These are phyloP conservation scores for Meda fulgida DNA, from an alignment of 2,797 vertebrate genomes.

Conservation along the genomic window DNA sequence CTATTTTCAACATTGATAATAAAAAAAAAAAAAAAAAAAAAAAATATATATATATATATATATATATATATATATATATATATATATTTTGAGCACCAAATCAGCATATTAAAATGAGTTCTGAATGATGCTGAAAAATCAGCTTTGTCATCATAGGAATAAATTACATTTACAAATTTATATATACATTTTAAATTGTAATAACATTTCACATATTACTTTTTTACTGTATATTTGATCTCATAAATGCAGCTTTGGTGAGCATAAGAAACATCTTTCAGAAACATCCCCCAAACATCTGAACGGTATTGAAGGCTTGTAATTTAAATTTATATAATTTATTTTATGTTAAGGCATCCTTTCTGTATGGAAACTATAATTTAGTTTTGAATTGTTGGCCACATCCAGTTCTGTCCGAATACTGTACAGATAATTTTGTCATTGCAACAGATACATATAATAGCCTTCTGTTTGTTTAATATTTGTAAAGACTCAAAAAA, in stretches of 20 bases:
- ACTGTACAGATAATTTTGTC: not conserved
- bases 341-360: not conserved
- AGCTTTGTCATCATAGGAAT: too few species aligned
- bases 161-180: not conserved
- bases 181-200: not conserved
- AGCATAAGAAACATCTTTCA: not conserved
- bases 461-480: not conserved
- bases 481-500: slow-evolving; percentile 2
- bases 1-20: not conserved
- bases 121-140: not conserved
- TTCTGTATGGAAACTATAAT: not conserved
- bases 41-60: too few species aligned
- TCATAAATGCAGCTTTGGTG: not conserved
- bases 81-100: not conserved
- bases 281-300: not conserved
- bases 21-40: too few species aligned
- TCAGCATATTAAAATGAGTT: not conserved
- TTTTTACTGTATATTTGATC: not conserved
- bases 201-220: not conserved
- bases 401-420: not conserved
- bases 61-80: too few species aligned
- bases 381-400: not conserved
- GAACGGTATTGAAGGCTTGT: not conserved
- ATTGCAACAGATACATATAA: not conserved
- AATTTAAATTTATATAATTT: not conserved